Base-by-base conservation (phyloP, 2,113 vertebrate species). In the Hydrochoerus hydrochaeris region DNA sequence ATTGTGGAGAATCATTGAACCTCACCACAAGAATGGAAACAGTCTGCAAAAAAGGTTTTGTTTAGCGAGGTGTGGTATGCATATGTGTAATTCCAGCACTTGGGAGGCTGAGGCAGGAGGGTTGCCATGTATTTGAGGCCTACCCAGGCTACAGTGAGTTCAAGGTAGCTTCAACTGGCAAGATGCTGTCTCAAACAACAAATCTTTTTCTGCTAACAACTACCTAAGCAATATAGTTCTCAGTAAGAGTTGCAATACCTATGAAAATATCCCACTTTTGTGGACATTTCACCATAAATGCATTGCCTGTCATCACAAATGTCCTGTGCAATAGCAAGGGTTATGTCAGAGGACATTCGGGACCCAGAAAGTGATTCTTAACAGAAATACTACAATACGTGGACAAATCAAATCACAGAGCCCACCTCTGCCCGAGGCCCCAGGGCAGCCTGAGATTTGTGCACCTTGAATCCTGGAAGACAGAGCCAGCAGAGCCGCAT, bases 381-480 rank as follows among this genome's bases (percentile, higher is more conserved):
- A 35, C 94, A 78, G 62, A 97, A 98, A 4, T 80, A 41, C 85
- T 0, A 67, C 12, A 95, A 88, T 92, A 73, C 85, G 67, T 38
- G 92, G 20, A n/a, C 28, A 94, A 77, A 91, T 97, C 91, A 91
- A 91, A 97, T 63, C 93, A 97, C 89, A 57, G 41, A 96, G 95
- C 92, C 85, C 49, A 60, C 28, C 95, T 81, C 26, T 71, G 8
- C 65, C 32, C 80, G 85, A 90, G 90, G 85, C 85, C 92, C 81
- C 58, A 90, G 44, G 49, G 77, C 44, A 2, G 88, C 88, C 14
- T 87, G 22, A 8, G 20, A 12, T 88, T 49, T 82, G 87, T 78
- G 49, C 91, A 95, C 44, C 67, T 81, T 92, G 94, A 87, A 88
- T 96, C 91, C 65, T 32, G 87, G 0, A 2, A 32, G 35, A 35